Evolutionary conservation across 2,888 invertebrate species (phyloP), one percentile per base, ranked within the genome.

Genomic region (Galerucella nymphaeae): DNA sequence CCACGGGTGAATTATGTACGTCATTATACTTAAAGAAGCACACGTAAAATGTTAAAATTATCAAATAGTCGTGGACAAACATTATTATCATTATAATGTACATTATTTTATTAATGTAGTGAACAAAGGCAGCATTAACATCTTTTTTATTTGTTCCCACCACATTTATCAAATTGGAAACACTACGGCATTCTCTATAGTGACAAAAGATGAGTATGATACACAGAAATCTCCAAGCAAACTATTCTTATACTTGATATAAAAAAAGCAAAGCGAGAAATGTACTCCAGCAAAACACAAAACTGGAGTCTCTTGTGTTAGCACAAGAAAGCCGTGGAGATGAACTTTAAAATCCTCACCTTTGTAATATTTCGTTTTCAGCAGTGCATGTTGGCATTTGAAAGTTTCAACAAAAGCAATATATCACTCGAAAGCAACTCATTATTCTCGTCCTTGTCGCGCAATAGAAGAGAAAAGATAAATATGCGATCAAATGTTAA

Each of bases 401-500:
- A 73, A 73, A 66, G 53, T 70, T 66, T 61, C 61, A 68, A 66
- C 62, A 61, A 74, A 42, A 61, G 68, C 71, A 18, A 70, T 74
- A 67, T 65, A 74, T 74, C 74, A 64, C 61, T 38, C 45, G 14
- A 65, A 58, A 71, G 64, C 14, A 70, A 71, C 67, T 71, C 74
- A 74, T 74, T 74, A 74, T 71, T 68, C 70, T 63, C 70, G 58
- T 71, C 68, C 61, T 74, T 68, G 73, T 71, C 74, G 65, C 45
- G 74, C 71, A 64, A 63, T 66, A 64, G 69, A 67, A 71, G 38
- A 62, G 70, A 74, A 76, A 71, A 70, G 72, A 68, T 70, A 71
- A 66, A 74, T 74, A 77, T 76, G 80, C 82, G 85, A 84, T 85
- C 86, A 86, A 84, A 86, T 84, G 85, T 84, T 85, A 85, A 85